Base-by-base conservation (phyloP, 2,797 vertebrate species). In the Meriones psammophilus region DNA sequence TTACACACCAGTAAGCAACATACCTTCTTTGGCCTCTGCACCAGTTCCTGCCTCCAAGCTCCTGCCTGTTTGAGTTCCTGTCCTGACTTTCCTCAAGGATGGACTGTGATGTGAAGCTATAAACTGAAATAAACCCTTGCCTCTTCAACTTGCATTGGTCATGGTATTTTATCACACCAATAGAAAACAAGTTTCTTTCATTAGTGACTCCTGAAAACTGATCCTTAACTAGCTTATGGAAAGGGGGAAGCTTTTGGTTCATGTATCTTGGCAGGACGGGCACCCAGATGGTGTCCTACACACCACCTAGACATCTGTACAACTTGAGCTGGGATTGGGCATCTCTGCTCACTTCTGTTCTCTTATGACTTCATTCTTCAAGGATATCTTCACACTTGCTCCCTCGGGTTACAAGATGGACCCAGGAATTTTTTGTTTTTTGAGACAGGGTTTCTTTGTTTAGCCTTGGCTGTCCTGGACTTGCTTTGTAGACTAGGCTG, bases 361-460 rank as follows among this genome's bases (percentile, higher is more conserved):
- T 94, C 24, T 73, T 77, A 46, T 46, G 60, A 15, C 46, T 94
- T 96, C 54, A 30, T 88, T 92, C 26, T 79, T 71, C 13, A 4
- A 54, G 42, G 9, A 12, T 58, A 28, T 42, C 4, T 8, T 5
- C n/a, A 18, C 4, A 1, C 46, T 15, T 28, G 26, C 54, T 1
- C 7, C 2, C 26, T 36, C 18, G 18, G 42, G 3, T 66, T 85
- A 60, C 7, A 12, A 60, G 50, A 58, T 66, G 85, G 20, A 3
- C 10, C 66, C 30, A 66, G 14, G 5, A 46, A 58, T 58, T 58
- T 14, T 58, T 58, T 58, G 56, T 58, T 58, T 18, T 58, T 58
- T 58, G 56, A 56, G 56, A 58, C 56, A 58, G 56, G 56, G 13
- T 58, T 58, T 58, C 56, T 58, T 18, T 58, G 56, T 58, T 15